Conservation (phyloP, 2,113 vertebrate genomes). For the Poicephalus gulielmi region DNA sequence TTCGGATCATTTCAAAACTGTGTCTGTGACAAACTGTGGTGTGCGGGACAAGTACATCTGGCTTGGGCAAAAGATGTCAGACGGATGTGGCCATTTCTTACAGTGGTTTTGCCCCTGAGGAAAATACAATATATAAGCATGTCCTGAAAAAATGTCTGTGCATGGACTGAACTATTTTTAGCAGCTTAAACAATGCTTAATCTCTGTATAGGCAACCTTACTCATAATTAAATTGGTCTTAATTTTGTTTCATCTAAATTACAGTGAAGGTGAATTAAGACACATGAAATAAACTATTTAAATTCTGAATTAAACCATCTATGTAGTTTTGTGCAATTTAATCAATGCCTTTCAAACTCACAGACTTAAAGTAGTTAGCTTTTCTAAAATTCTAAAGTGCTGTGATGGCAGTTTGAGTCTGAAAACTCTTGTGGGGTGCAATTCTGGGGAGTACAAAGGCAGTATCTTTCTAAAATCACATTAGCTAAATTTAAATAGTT, state of each 20-base stretch:
- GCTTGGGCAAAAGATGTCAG: not conserved
- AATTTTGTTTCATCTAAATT: constrained; percentile 6
- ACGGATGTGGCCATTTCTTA: accelerated
- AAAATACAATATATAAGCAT: not conserved
- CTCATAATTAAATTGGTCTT: not conserved
- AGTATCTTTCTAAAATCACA: not conserved
- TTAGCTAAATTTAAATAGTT: not conserved
- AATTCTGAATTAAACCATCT: not conserved
- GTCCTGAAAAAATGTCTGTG: not conserved
- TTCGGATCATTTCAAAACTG: not conserved
- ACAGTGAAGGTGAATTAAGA: constrained; percentile 16
- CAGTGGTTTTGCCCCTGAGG: not conserved
- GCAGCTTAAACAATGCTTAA: not conserved
- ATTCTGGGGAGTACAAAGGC: not conserved
- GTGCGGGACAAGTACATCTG: not conserved
- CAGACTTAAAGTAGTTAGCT: not conserved
- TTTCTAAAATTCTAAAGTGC: not conserved
- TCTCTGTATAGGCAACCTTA: not conserved
- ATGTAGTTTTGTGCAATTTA: not conserved
- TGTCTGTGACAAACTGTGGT: not conserved
- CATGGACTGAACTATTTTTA: not conserved
- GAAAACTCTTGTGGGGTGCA: not conserved
- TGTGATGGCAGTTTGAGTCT: not conserved
- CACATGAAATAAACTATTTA: not conserved
- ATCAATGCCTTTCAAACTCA: not conserved